Conservation (phyloP, 2,113 vertebrate genomes). For the Dryoscopus gambensis region DNA sequence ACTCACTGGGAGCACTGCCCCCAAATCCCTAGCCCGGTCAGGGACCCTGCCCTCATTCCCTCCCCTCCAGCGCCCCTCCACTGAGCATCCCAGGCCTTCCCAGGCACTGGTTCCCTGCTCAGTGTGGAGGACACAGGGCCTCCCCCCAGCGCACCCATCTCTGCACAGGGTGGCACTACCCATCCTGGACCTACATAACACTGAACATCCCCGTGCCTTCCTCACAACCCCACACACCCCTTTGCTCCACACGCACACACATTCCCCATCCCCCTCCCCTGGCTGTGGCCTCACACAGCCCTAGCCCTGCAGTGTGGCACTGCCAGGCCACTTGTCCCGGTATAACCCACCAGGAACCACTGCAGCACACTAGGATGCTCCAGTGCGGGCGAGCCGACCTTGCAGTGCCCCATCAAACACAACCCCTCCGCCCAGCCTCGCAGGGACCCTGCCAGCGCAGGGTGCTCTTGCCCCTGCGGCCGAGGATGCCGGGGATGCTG, state of each 20-base stretch:
- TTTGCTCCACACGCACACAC: background rate
- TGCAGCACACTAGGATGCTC: background rate
- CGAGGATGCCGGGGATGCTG: background rate
- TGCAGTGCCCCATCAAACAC: background rate
- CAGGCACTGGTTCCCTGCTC: background rate
- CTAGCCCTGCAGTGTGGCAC: background rate
- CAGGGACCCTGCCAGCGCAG: background rate
- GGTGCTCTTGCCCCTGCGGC: background rate
- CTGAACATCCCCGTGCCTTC: background rate
- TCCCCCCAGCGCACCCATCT: background rate
- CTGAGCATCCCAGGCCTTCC: conserved; percentile 31
- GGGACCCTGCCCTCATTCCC: background rate
- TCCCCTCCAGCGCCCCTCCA: background rate
- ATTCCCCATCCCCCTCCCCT: background rate
- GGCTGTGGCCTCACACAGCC: background rate
- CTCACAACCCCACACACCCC: background rate
- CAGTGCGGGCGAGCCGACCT: background rate
- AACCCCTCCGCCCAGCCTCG: background rate
- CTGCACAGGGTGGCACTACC: background rate
- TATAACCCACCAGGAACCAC: background rate
- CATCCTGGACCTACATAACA: background rate
- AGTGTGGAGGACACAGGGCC: background rate
- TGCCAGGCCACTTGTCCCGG: background rate
- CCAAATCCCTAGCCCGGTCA: background rate
- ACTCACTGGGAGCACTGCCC: background rate